These are phyloP conservation scores for Sacculina carcini DNA, from an alignment of 2,888 invertebrate genomes.

Conservation along the genomic window DNA sequence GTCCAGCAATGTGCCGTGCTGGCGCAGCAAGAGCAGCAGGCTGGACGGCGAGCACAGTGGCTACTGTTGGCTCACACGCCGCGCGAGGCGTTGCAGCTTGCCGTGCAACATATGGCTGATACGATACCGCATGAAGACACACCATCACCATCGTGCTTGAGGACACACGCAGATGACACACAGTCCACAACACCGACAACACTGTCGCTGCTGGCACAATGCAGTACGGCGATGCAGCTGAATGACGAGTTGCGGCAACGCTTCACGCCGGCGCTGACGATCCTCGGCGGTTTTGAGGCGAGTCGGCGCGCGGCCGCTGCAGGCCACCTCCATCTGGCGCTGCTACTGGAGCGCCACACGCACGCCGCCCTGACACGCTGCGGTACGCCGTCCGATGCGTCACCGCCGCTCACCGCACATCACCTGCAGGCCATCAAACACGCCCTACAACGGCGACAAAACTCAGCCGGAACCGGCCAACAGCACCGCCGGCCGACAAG, in stretches of 20 bases:
- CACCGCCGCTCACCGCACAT: background rate
- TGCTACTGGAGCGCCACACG: background rate
- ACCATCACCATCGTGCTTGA: too few relatives aligned
- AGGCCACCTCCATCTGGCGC: background rate
- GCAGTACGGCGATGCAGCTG: background rate
- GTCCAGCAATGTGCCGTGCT: background rate
- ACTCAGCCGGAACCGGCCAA: background rate
- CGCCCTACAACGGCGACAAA: background rate
- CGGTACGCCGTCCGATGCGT: too few relatives aligned
- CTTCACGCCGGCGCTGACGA: background rate
- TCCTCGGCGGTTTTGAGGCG: background rate
- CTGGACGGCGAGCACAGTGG: too few relatives aligned
- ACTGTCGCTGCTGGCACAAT: background rate
- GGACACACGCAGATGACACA: too few relatives aligned
- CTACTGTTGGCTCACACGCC: background rate
- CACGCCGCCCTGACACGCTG: background rate
- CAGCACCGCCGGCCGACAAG: too few relatives aligned
- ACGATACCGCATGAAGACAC: too few relatives aligned
- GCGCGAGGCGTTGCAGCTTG: background rate
- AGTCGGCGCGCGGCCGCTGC: background rate
- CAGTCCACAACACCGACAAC: too few relatives aligned
- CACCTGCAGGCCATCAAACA: slow-evolving; percentile 9
- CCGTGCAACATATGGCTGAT: background rate
- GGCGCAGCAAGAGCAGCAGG: background rate
- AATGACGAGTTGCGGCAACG: background rate